These are phyloP conservation scores for Bubalus kerabau DNA, from an alignment of 2,113 vertebrate species.

Conservation along the genomic window DNA sequence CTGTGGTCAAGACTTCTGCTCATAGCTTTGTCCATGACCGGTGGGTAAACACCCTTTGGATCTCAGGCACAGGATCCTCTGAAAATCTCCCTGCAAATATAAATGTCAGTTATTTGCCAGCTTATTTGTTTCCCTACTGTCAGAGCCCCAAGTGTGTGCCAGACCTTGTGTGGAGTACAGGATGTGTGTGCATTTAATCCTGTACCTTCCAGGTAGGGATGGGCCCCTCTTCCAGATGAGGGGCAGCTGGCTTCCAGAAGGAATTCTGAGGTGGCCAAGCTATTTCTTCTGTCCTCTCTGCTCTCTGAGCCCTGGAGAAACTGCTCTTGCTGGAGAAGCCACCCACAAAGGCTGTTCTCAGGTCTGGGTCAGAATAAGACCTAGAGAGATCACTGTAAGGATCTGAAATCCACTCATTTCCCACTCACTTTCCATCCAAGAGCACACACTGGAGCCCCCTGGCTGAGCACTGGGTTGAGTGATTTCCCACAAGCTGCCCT, in stretches of 20 bases:
- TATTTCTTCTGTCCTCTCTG: background rate
- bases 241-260: background rate
- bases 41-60: background rate
- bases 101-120: background rate
- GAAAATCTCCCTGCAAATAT: background rate
- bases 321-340: background rate
- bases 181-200: background rate
- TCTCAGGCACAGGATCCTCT: background rate
- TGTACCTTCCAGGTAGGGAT: background rate
- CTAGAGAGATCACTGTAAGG: background rate
- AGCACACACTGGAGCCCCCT: background rate
- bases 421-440: background rate
- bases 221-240: background rate
- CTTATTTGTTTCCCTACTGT: background rate
- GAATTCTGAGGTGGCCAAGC: background rate
- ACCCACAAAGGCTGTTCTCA: background rate
- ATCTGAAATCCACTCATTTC: background rate
- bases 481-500: background rate
- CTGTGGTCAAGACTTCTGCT: fast-evolving
- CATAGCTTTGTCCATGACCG: background rate
- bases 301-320: background rate
- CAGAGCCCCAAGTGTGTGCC: background rate
- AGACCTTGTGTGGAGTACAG: background rate
- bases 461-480: background rate
- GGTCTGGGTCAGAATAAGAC: background rate